Evolutionary conservation across 2,888 invertebrate genomes (phyloP).

Genomic region (Drosophila colorata): DNA sequence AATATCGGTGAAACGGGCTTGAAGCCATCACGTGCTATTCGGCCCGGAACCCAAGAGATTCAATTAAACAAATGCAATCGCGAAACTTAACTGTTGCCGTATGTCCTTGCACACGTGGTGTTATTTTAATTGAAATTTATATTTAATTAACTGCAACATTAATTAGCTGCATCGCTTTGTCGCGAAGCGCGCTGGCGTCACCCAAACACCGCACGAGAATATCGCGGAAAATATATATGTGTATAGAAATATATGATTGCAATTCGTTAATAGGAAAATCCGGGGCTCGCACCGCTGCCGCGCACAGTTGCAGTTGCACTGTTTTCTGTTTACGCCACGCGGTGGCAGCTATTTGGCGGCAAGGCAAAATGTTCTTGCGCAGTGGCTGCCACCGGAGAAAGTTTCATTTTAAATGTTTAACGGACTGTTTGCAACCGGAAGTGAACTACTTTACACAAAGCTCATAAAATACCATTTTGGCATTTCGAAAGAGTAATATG

Average conservation of each 20-base stretch:
- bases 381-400: constrained; percentile 31
- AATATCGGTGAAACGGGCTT: constrained; percentile 1
- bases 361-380: constrained; percentile 63
- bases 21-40: constrained; percentile 26
- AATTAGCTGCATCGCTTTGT: constrained; percentile 40
- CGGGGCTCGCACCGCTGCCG: constrained; percentile 35
- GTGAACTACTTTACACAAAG: constrained; percentile 32
- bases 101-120: constrained; percentile 10
- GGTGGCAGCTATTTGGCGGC: constrained; percentile 65
- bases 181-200: constrained; percentile 21
- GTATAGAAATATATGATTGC: constrained; percentile 8
- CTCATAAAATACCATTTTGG: background rate
- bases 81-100: constrained; percentile 48
- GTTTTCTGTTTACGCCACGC: constrained; percentile 66
- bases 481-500: no score
- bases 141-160: constrained; percentile 48
- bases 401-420: constrained; percentile 34
- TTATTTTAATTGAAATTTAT: constrained; percentile 38
- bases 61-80: constrained; percentile 4
- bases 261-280: constrained; percentile 18
- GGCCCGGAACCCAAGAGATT: background rate
- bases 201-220: constrained; percentile 26
- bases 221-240: constrained; percentile 19
- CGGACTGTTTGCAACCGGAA: constrained; percentile 9
- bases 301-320: constrained; percentile 78